These are phyloP conservation scores for Chiloscyllium punctatum DNA, from an alignment of 2,797 vertebrate species.

Conservation along the genomic window DNA sequence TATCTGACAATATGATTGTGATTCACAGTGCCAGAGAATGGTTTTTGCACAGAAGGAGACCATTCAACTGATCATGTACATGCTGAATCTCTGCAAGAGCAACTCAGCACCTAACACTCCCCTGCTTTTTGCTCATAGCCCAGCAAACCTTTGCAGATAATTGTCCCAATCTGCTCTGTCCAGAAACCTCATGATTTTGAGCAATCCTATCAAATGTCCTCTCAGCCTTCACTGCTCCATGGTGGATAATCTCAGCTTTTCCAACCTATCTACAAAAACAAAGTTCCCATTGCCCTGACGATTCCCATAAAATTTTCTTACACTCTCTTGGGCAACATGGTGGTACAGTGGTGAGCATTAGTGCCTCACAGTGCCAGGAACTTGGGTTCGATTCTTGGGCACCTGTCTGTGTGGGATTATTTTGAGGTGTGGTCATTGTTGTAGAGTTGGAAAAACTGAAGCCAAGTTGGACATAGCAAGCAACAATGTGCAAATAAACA, in stretches of 20 bases:
- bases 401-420: no score
- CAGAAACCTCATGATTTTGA: neutral
- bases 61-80: neutral
- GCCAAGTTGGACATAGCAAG: no score
- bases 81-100: neutral
- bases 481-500: no score
- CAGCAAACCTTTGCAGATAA: no score
- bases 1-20: neutral
- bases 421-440: no score
- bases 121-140: no score
- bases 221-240: neutral
- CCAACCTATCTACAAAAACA: neutral
- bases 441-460: no score
- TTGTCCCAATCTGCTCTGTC: neutral
- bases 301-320: neutral
- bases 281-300: neutral
- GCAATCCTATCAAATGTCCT: neutral
- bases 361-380: no score
- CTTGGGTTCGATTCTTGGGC: no score
- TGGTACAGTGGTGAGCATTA: no score
- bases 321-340: neutral
- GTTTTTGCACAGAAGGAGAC: neutral
- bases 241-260: neutral
- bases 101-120: neutral
- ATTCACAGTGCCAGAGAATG: neutral